Percentiles rank a stretch among this genome's conserved stretches.
These are phyloP conservation scores for Echinops telfairi DNA, from an alignment of 2,113 vertebrate genomes.

Conservation along the genomic window DNA sequence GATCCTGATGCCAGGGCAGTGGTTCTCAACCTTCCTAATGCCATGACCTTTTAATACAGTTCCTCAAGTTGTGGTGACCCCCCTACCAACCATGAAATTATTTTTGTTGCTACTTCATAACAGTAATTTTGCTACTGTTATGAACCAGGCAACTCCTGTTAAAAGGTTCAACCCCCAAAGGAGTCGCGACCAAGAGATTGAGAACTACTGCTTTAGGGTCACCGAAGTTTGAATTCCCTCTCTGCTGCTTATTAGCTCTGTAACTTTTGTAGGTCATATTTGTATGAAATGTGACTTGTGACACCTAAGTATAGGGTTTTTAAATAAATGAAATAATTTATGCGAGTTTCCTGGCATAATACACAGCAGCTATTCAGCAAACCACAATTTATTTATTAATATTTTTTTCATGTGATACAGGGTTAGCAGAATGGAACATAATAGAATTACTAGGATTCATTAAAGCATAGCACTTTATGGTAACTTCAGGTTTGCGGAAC, in stretches of 20 bases:
- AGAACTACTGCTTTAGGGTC: too few relatives aligned
- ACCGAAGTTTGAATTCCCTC: conserved; percentile 49
- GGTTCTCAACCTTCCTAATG: too few relatives aligned
- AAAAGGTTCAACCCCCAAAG: too few relatives aligned
- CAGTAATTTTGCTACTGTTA: too few relatives aligned
- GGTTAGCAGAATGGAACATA: conserved; percentile 32
- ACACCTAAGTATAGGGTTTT: neutral
- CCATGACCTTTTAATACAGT: too few relatives aligned
- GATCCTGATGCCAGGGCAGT: neutral
- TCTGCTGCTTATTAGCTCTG: conserved; percentile 42
- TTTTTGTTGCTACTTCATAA: too few relatives aligned
- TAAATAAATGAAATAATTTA: conserved; percentile 58
- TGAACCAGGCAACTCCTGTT: too few relatives aligned
- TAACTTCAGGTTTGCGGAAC: conserved; percentile 91
- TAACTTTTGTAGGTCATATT: conserved; percentile 39
- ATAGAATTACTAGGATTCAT: conserved; percentile 38
- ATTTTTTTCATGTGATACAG: conserved; percentile 32
- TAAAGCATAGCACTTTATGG: conserved; percentile 61
- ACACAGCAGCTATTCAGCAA: conserved; percentile 45
- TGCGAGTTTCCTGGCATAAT: neutral
- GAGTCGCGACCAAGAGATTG: too few relatives aligned
- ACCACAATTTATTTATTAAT: conserved; percentile 58
- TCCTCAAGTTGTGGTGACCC: too few relatives aligned
- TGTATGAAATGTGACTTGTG: conserved; percentile 45
- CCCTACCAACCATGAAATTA: too few relatives aligned